Evolutionary conservation across 35 echinoderm and acorn worm species (phyloP).

Genomic region (Nesometra sesokonis): DNA sequence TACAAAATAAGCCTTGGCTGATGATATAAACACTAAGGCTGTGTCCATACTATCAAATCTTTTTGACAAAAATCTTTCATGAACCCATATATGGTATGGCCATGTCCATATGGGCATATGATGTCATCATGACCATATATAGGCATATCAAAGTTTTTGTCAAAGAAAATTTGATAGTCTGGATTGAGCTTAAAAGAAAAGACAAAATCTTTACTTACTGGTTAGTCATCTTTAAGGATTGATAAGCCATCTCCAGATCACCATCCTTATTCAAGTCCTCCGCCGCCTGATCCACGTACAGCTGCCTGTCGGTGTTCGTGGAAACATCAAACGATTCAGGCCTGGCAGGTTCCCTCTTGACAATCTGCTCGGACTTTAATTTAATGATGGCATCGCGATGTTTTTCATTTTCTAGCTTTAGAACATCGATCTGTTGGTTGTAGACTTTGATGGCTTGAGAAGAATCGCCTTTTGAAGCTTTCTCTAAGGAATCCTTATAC

Average conservation of each 20-base stretch:
- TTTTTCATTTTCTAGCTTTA: constrained; percentile 78
- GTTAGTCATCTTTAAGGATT: constrained; percentile 82
- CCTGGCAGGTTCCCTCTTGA: constrained; percentile 30
- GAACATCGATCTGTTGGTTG: constrained; percentile 56
- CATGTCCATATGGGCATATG: no score
- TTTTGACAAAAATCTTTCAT: no score
- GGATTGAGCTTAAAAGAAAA: no score
- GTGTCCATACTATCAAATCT: no score
- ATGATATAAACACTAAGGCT: no score
- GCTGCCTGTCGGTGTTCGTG: constrained; percentile 38
- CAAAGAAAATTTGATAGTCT: no score
- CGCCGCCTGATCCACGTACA: constrained; percentile 38
- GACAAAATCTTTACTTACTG: constrained; percentile 56
- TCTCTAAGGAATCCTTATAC: constrained; percentile 25
- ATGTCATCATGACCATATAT: no score
- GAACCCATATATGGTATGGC: no score
- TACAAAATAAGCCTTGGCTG: no score
- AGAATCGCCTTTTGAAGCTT: constrained; percentile 30
- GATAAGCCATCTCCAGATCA: constrained; percentile 52
- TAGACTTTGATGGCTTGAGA: constrained; percentile 43
- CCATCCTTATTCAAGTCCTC: constrained; percentile 26
- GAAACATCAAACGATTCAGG: constrained; percentile 2
- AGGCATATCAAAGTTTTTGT: no score
- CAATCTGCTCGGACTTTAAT: constrained; percentile 63
- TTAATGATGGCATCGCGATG: constrained; percentile 76